A percentile compares a stretch with the other conserved stretches of the same genome.
Evolutionary conservation across 2,797 vertebrate genomes (phyloP).

Genomic region (Hemibagrus guttatus): DNA sequence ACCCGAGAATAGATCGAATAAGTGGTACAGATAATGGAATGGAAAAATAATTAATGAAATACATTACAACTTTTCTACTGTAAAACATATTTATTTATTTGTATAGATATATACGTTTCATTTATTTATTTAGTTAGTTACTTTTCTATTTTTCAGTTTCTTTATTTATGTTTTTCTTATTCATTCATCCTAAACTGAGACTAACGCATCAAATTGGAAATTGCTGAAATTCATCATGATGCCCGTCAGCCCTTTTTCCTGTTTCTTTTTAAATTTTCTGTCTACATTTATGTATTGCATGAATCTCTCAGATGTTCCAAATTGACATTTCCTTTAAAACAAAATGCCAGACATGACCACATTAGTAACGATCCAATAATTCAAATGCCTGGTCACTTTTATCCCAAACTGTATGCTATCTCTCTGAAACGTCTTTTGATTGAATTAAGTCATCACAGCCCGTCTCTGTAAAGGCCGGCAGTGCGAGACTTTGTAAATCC

Average conservation of each 20-base stretch:
- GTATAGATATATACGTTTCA: too few species aligned
- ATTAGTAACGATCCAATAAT: conserved; percentile 36
- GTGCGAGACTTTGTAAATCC: not conserved
- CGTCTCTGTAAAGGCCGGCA: not conserved
- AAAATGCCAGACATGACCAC: conserved; percentile 25
- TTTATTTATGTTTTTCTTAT: not conserved
- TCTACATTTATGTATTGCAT: conserved; percentile 27
- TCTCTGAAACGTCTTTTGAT: conserved; percentile 38
- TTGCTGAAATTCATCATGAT: conserved; percentile 27
- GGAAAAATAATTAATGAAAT: too few species aligned
- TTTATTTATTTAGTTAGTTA: too few species aligned
- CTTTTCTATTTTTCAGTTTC: not conserved
- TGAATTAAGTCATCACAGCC: conserved; percentile 42
- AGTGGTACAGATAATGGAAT: too few species aligned
- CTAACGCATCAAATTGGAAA: not conserved
- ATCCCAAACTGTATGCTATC: conserved; percentile 18
- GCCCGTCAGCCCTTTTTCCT: not conserved
- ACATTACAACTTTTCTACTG: too few species aligned
- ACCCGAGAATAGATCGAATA: too few species aligned
- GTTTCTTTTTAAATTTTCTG: not conserved
- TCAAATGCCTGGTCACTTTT: conserved; percentile 28
- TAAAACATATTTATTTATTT: too few species aligned
- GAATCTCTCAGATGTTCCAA: conserved; percentile 48
- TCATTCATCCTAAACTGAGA: not conserved
- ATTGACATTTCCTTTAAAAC: conserved; percentile 31